phyloP scores from a whole-genome alignment of 2,113 vertebrate genomes.

The Xenus cinereus region DNA sequence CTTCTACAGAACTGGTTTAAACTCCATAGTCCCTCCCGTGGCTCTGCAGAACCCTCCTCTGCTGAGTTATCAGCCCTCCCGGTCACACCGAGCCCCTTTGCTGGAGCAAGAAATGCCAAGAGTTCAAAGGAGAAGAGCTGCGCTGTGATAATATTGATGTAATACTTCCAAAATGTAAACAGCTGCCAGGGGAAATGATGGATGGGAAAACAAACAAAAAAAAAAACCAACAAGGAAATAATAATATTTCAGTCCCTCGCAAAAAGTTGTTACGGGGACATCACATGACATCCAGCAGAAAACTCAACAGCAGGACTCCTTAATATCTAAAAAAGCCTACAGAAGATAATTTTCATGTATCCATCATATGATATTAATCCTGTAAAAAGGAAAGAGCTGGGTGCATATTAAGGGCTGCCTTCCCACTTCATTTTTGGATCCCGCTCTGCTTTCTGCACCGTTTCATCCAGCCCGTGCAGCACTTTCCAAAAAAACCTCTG shows the following conservation, averaged over 20 bases:
- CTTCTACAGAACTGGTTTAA: not conserved
- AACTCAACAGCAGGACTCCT: not conserved
- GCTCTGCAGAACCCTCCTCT: not conserved
- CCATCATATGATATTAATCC: not conserved
- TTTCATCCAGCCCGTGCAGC: not conserved
- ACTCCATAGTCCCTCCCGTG: rapidly evolving
- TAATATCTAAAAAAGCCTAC: not conserved
- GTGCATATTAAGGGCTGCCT: not conserved
- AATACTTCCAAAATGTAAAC: not conserved
- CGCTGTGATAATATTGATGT: not conserved
- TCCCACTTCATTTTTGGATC: not conserved
- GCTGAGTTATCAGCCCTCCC: rapidly evolving
- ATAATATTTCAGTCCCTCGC: not conserved
- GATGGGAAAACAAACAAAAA: not conserved
- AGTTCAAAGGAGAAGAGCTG: not conserved
- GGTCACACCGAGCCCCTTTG: not conserved
- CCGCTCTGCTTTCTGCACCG: rapidly evolving
- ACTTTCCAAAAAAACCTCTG: not conserved
- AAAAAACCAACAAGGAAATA: not conserved
- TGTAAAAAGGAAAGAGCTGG: not conserved
- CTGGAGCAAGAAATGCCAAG: not conserved
- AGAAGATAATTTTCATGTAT: not conserved
- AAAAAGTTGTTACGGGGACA: not conserved
- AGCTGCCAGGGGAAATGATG: not conserved
- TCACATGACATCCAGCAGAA: not conserved